phyloP scores from a whole-genome alignment of 1,140 invertebrate genomes.

The Solenopsis fugax region DNA sequence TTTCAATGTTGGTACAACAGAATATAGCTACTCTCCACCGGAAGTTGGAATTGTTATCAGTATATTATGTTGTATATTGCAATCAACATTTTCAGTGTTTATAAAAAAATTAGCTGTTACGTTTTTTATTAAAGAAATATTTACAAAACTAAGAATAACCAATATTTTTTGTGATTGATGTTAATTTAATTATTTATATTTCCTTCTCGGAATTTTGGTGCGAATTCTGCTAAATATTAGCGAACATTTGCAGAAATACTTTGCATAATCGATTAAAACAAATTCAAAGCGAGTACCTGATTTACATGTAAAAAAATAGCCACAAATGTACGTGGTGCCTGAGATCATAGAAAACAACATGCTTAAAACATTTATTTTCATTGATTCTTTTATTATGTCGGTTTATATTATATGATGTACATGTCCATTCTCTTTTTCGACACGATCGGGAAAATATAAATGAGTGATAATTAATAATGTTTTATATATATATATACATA shows the following conservation, averaged over 20 bases:
- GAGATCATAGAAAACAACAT: conserved; percentile 71
- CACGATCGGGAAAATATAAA: background rate
- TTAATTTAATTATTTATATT: conserved; percentile 81
- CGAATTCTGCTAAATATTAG: conserved; percentile 57
- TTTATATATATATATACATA: background rate
- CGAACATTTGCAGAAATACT: conserved; percentile 52
- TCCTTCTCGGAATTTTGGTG: conserved; percentile 71
- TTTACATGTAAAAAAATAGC: conserved; percentile 81
- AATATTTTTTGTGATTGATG: conserved; percentile 78
- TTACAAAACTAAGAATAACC: conserved; percentile 79
- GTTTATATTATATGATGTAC: conserved; percentile 46
- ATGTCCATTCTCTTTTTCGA: conserved; percentile 34
- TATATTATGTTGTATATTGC: conserved; percentile 84
- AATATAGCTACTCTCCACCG: conserved; percentile 81
- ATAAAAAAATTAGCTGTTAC: conserved; percentile 82
- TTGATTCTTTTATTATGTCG: conserved; percentile 52
- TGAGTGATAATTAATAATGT: background rate
- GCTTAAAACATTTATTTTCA: conserved; percentile 62
- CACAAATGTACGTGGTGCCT: conserved; percentile 79
- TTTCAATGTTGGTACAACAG: conserved; percentile 84
- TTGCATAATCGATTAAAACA: conserved; percentile 72
- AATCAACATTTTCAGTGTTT: conserved; percentile 84
- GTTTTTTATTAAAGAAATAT: conserved; percentile 83
- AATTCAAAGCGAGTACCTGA: conserved; percentile 84
- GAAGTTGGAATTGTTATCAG: conserved; percentile 83